Conservation (phyloP, 2,113 vertebrate species). For the Chrysochloris asiatica region DNA sequence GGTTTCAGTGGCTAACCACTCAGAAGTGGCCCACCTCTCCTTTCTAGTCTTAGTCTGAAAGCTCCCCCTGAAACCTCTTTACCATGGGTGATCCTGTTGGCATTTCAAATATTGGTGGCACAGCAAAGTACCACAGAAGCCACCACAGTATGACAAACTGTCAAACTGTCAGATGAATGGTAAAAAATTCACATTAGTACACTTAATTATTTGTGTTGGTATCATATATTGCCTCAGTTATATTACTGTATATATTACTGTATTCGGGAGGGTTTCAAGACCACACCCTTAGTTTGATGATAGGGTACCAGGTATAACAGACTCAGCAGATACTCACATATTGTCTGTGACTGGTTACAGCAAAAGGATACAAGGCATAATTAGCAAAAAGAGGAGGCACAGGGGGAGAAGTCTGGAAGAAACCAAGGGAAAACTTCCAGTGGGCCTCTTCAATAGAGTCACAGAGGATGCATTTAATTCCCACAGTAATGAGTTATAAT, state of each 20-base stretch:
- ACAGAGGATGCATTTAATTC: background rate
- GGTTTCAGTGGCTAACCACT: too few species aligned
- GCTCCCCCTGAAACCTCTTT: too few species aligned
- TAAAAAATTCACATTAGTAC: background rate
- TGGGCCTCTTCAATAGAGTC: background rate
- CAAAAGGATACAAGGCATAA: constrained; percentile 1
- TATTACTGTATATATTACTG: too few species aligned
- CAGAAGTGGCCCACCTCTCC: too few species aligned
- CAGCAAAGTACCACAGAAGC: too few species aligned
- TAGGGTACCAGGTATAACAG: background rate
- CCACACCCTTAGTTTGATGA: background rate
- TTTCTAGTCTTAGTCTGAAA: too few species aligned
- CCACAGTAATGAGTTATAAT: background rate
- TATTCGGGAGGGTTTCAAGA: background rate
- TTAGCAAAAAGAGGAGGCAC: background rate
- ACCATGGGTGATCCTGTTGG: too few species aligned
- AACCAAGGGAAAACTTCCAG: background rate
- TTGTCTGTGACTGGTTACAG: background rate
- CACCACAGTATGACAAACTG: too few species aligned
- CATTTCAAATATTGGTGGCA: too few species aligned
- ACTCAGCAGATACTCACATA: background rate
- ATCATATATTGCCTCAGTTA: background rate
- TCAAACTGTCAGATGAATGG: too few species aligned
- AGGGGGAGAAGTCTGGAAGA: background rate
- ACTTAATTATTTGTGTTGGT: background rate